A percentile compares a stretch with the other conserved stretches of the same genome.
phyloP scores from a whole-genome alignment of 1,140 invertebrate genomes.

The Drosophila lowei region DNA sequence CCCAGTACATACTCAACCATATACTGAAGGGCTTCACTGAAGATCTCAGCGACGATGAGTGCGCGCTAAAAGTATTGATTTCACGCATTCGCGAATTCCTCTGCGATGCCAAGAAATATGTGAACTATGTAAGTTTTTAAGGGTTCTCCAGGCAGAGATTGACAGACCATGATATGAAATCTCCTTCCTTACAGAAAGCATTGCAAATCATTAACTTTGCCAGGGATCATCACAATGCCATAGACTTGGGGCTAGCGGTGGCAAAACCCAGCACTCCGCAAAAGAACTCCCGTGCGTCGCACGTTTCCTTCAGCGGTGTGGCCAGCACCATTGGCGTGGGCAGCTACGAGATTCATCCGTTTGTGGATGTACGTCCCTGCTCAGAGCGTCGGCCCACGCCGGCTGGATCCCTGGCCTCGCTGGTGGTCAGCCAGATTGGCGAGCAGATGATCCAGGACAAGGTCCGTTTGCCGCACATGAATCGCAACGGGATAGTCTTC shows the following conservation, averaged over 20 bases:
- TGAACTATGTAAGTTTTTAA: constrained; percentile 60
- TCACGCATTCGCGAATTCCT: constrained; percentile 62
- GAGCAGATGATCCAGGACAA: constrained; percentile 59
- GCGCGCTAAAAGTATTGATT: constrained; percentile 37
- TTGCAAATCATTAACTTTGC: constrained; percentile 63
- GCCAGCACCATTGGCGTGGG: constrained; percentile 71
- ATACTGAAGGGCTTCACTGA: constrained; percentile 60
- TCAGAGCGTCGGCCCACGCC: constrained; percentile 64
- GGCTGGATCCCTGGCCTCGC: constrained; percentile 70
- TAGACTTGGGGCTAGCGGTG: constrained; percentile 44
- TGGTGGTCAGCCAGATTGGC: constrained; percentile 61
- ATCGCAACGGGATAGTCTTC: constrained; percentile 68
- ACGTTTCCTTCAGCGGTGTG: constrained; percentile 68
- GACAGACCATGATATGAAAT: background rate
- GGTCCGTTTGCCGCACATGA: constrained; percentile 53
- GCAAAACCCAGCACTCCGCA: background rate
- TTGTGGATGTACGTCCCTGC: constrained; percentile 68
- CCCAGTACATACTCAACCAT: constrained; percentile 69
- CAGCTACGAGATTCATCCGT: constrained; percentile 78
- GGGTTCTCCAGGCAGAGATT: background rate
- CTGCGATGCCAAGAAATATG: constrained; percentile 76
- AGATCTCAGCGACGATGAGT: constrained; percentile 69
- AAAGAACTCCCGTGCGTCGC: constrained; percentile 55
- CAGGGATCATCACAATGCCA: constrained; percentile 55
- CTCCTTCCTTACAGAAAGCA: constrained; percentile 54